Evolutionary conservation across 2,797 vertebrate species (phyloP).

Genomic region (Falco biarmicus): DNA sequence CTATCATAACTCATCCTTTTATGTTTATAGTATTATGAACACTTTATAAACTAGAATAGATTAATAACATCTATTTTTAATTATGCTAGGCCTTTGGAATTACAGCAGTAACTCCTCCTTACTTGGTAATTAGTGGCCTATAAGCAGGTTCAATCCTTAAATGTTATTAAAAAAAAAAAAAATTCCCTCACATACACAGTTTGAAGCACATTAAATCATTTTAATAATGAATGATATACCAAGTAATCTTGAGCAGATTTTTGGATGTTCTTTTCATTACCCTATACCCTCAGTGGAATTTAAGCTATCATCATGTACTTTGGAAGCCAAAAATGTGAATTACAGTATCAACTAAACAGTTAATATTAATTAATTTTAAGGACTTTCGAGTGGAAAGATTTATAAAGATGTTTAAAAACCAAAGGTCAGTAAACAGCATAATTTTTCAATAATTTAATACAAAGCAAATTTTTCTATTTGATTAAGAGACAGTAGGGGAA

Average conservation of each 20-base stretch:
- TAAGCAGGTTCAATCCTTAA: slow-evolving; percentile 1
- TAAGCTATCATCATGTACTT: neutral
- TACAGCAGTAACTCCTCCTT: neutral
- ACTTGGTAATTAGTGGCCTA: slow-evolving; percentile 5
- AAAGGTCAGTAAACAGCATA: neutral
- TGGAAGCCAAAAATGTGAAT: slow-evolving; percentile 6
- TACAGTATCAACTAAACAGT: neutral
- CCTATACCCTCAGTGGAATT: slow-evolving; percentile 10
- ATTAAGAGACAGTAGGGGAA: neutral
- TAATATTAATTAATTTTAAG: neutral
- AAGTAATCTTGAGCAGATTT: neutral
- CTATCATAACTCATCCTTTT: neutral
- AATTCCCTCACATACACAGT: neutral
- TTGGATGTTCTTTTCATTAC: neutral
- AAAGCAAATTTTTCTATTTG: neutral
- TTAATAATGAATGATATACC: neutral
- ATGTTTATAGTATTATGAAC: neutral
- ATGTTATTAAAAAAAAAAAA: neutral
- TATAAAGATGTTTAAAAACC: neutral
- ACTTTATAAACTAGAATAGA: neutral
- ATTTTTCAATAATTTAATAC: slow-evolving; percentile 35
- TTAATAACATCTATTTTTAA: neutral
- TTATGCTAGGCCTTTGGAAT: neutral
- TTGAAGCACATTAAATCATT: neutral
- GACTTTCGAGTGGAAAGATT: neutral